A percentile compares a stretch with the other conserved stretches of the same genome.
Conservation (phyloP, 1,140 invertebrate genomes). For the Pseudachorutes palmiensis region DNA sequence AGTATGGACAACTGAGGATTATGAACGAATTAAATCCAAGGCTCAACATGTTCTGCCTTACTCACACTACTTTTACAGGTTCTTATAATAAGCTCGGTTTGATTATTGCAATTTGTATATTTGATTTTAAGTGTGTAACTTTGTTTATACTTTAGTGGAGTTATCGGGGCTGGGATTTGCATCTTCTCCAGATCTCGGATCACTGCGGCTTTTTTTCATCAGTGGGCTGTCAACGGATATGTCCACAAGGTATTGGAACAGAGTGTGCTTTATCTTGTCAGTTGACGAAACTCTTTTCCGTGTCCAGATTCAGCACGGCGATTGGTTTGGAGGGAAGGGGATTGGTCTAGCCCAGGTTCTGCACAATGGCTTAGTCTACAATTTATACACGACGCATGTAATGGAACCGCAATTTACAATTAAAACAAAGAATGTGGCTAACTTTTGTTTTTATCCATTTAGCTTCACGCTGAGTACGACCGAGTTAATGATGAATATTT, state of each 20-base stretch:
- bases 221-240: constrained; percentile 92
- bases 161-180: constrained; percentile 83
- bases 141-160: constrained; percentile 56
- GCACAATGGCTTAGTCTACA: constrained; percentile 58
- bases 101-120: background rate
- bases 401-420: constrained; percentile 41
- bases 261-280: background rate
- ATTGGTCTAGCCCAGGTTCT: constrained; percentile 76
- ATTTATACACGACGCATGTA: constrained; percentile 89
- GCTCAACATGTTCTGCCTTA: constrained; percentile 59
- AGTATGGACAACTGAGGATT: constrained; percentile 76
- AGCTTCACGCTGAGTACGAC: constrained; percentile 94
- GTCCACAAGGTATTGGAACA: constrained; percentile 87
- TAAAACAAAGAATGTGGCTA: background rate
- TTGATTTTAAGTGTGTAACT: constrained; percentile 5
- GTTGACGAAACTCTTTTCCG: background rate
- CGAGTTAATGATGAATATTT: constrained; percentile 75
- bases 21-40: constrained; percentile 56
- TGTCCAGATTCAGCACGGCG: constrained; percentile 72
- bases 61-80: constrained; percentile 91
- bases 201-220: constrained; percentile 77
- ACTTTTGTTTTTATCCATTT: constrained; percentile 23
- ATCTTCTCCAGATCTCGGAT: constrained; percentile 83
- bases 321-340: constrained; percentile 97
- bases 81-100: constrained; percentile 35